Conservation (phyloP, 2,888 invertebrate genomes). For the Tenthredo distinguenda region DNA sequence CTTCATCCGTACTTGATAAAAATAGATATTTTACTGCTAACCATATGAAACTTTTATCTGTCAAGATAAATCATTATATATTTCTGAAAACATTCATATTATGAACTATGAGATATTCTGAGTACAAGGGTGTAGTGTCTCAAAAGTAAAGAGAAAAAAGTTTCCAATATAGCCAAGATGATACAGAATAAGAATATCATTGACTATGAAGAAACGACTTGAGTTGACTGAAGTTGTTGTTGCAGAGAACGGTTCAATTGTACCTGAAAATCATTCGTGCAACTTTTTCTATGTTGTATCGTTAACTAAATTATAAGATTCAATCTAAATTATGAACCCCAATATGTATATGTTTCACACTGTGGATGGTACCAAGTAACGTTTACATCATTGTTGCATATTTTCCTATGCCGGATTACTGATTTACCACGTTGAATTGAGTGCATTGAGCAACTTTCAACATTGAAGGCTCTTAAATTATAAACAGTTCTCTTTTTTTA, state of each 20-base stretch:
- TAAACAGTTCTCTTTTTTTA: not conserved
- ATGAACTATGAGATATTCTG: not conserved
- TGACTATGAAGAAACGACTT: not conserved
- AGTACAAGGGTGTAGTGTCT: not conserved
- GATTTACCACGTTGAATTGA: conserved; percentile 43
- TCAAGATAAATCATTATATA: not conserved
- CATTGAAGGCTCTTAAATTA: conserved; percentile 31
- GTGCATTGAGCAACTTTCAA: conserved; percentile 36
- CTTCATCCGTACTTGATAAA: not conserved
- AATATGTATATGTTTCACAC: conserved; percentile 1
- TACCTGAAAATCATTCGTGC: conserved; percentile 24
- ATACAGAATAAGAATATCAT: conserved; percentile 1
- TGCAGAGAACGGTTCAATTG: conserved; percentile 7
- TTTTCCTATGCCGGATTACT: not conserved
- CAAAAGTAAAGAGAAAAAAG: not conserved
- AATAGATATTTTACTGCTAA: not conserved
- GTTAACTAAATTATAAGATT: conserved; percentile 33
- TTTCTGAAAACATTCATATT: not conserved
- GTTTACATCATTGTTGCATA: conserved; percentile 2
- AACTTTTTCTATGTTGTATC: not conserved
- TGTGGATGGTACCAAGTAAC: not conserved
- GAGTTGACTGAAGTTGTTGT: conserved; percentile 20
- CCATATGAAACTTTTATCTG: not conserved
- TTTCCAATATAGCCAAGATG: not conserved
- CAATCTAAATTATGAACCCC: conserved; percentile 17